Evolutionary conservation across 2,797 vertebrate genomes (phyloP).

Genomic region (Mionectes olivaceus): DNA sequence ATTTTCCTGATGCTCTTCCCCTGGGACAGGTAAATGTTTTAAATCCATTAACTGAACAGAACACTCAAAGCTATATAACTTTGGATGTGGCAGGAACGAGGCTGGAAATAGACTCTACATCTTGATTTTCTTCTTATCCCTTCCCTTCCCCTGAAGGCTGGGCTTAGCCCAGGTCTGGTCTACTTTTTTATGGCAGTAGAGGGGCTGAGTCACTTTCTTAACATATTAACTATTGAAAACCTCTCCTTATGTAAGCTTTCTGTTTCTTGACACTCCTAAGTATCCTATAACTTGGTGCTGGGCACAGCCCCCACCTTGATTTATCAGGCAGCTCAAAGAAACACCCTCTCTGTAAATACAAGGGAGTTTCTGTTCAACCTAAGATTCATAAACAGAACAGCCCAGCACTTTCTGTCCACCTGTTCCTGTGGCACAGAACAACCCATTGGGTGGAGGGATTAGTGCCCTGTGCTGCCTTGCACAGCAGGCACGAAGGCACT

Average conservation of each 20-base stretch:
- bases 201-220: not conserved
- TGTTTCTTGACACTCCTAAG: not conserved
- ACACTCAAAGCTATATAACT: not conserved
- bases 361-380: not conserved
- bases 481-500: not conserved
- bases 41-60: not conserved
- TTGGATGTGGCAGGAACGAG: not conserved
- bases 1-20: not conserved
- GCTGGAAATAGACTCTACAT: not conserved
- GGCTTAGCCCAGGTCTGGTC: not conserved
- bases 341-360: constrained; percentile 59
- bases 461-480: not conserved
- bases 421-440: not conserved
- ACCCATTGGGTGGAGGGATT: rapidly evolving
- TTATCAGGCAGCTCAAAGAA: constrained; percentile 20
- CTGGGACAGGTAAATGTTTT: not conserved
- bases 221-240: not conserved
- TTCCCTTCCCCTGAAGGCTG: not conserved
- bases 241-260: constrained; percentile 37
- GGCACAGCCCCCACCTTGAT: not conserved
- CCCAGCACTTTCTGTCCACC: not conserved
- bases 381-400: not conserved
- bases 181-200: not conserved
- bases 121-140: not conserved
- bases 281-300: not conserved